Evolutionary conservation across 1,140 invertebrate genomes (phyloP).

Genomic region (Macrostomum lignano): DNA sequence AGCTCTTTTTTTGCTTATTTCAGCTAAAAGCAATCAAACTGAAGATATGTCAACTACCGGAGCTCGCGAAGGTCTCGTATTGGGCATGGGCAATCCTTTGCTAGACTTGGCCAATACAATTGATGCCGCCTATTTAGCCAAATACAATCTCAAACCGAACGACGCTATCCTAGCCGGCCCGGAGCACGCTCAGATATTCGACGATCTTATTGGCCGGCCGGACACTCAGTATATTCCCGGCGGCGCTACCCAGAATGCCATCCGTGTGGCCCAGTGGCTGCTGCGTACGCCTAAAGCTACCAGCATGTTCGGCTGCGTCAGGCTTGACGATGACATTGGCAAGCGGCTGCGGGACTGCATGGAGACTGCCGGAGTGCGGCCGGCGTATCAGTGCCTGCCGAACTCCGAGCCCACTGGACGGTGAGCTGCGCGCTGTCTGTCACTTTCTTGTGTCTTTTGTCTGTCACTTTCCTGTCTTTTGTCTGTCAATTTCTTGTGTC

Average conservation of each 20-base stretch:
- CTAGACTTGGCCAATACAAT: constrained; percentile 8
- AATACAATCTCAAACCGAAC: constrained; percentile 37
- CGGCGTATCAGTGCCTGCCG: constrained; percentile 25
- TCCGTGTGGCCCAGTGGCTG: constrained; percentile 39
- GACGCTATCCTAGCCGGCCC: constrained; percentile 74
- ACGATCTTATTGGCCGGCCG: constrained; percentile 39
- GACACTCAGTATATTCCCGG: constrained; percentile 67
- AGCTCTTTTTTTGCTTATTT: too few species aligned
- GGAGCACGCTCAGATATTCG: constrained; percentile 50
- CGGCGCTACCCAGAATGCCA: constrained; percentile 70
- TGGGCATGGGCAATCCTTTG: constrained; percentile 10
- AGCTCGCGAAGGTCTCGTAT: constrained; percentile 7
- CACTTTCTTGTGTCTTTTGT: too few species aligned
- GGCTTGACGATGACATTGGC: constrained; percentile 2
- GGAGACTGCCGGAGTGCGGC: background rate
- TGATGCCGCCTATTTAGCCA: constrained; percentile 4
- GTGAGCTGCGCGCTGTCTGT: too few species aligned
- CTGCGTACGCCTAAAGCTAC: background rate
- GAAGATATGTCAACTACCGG: too few species aligned
- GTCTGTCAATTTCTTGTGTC: too few species aligned
- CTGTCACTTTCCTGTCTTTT: too few species aligned
- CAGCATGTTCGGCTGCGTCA: background rate
- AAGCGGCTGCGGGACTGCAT: background rate
- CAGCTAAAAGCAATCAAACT: too few species aligned
- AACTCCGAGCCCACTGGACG: constrained; percentile 47